phyloP scores from a whole-genome alignment of 2,797 vertebrate genomes.

The Amblyraja radiata region DNA sequence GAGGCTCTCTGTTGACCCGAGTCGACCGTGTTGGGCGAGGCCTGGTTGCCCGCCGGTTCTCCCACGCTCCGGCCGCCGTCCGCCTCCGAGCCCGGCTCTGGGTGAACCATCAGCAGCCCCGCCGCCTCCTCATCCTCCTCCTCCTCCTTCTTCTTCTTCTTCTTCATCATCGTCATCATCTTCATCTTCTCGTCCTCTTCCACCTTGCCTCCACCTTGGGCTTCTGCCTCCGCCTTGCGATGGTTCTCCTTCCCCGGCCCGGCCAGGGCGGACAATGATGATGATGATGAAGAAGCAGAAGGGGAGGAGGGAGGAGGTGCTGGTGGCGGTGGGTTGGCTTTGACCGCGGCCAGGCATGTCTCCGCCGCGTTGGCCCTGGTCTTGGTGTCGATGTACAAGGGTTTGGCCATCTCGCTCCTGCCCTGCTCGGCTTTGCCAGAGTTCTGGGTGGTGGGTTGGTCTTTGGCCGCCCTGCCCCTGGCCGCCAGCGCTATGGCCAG shows the following conservation, averaged over 20 bases:
- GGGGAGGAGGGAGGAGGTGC: too few species aligned
- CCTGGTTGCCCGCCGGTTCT: conserved; percentile 50
- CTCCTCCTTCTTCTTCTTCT: conserved; percentile 67
- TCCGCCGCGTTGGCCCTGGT: conserved; percentile 79
- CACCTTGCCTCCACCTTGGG: conserved; percentile 58
- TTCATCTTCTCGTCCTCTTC: conserved; percentile 74
- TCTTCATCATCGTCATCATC: conserved; percentile 67
- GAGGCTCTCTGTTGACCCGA: conserved; percentile 61
- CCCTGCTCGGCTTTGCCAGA: conserved; percentile 64
- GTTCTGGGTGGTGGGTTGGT: conserved; percentile 72
- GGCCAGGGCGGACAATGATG: neutral
- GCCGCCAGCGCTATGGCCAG: conserved; percentile 84
- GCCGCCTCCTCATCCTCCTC: conserved; percentile 71
- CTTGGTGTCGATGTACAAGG: conserved; percentile 92
- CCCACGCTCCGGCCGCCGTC: conserved; percentile 56
- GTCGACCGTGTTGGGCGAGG: conserved; percentile 55
- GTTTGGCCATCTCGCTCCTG: conserved; percentile 90
- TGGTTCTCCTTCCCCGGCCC: conserved; percentile 70
- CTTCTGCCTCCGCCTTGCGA: conserved; percentile 74
- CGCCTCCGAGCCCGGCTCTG: conserved; percentile 58
- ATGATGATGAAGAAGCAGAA: too few species aligned
- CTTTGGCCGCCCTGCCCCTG: conserved; percentile 84
- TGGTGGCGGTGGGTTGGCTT: conserved; percentile 52
- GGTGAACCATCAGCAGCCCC: conserved; percentile 91
- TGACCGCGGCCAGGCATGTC: conserved; percentile 60